phyloP scores from a whole-genome alignment of 2,888 invertebrate species.

The Exocentrus adspersus region DNA sequence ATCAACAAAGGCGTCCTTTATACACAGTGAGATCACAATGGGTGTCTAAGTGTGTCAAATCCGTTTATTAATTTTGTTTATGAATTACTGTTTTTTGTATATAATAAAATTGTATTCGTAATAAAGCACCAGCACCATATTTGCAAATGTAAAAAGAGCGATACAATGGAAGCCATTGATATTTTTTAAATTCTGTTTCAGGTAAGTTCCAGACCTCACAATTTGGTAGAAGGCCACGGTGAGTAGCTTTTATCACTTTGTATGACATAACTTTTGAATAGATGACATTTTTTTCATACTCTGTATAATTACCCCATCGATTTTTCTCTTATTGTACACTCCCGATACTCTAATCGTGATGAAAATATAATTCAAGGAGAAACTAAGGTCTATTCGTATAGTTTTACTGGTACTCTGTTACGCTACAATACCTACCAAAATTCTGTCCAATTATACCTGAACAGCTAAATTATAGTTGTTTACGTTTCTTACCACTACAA shows the following conservation, averaged over 20 bases:
- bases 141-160: not conserved
- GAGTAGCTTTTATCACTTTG: constrained; percentile 9
- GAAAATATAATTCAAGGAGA: constrained; percentile 19
- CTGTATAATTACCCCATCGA: constrained; percentile 1
- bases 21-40: no score
- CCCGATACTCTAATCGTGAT: constrained; percentile 10
- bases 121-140: not conserved
- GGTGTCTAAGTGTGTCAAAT: no score
- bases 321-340: constrained; percentile 13
- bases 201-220: constrained; percentile 7
- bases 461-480: not conserved
- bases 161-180: not conserved
- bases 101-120: no score
- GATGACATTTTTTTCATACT: constrained; percentile 14
- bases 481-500: not conserved
- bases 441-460: not conserved
- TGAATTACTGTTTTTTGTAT: no score
- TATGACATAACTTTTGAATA: constrained; percentile 2
- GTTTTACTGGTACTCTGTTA: constrained; percentile 4
- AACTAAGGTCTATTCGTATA: not conserved
- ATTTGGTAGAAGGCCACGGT: constrained; percentile 10
- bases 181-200: constrained; percentile 14
- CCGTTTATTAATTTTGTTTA: no score
- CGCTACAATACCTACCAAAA: not conserved
- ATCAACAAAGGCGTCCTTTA: no score